Evolutionary conservation across 2,888 invertebrate genomes (phyloP).

Genomic region (Silvanus unidentatus): DNA sequence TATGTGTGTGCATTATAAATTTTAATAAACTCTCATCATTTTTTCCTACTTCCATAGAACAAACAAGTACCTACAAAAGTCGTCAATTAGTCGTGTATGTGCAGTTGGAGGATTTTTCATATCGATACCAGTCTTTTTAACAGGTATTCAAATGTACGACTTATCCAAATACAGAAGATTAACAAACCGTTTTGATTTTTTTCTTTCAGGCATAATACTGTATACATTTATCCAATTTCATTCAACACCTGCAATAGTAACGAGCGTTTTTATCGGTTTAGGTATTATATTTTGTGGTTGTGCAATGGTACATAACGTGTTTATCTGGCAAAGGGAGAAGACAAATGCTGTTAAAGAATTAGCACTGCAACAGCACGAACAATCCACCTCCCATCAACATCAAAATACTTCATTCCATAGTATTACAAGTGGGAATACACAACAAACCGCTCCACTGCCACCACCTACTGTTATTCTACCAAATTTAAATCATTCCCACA

Average conservation of each 20-base stretch:
- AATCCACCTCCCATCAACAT: conserved; percentile 25
- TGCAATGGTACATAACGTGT: conserved; percentile 91
- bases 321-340: conserved; percentile 89
- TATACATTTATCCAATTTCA: conserved; percentile 91
- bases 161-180: no score
- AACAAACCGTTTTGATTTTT: conserved; percentile 29
- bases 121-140: conserved; percentile 89
- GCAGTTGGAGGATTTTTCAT: conserved; percentile 92
- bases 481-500: conserved; percentile 37
- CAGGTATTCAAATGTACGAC: conserved; percentile 65
- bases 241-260: conserved; percentile 85
- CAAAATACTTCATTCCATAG: conserved; percentile 39
- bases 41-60: conserved; percentile 54
- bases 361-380: conserved; percentile 39
- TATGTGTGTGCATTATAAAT: conserved; percentile 4
- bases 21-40: background rate
- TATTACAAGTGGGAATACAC: conserved; percentile 27
- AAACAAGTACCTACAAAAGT: conserved; percentile 87
- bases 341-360: conserved; percentile 71
- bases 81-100: conserved; percentile 82
- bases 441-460: conserved; percentile 11
- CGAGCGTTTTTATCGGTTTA: conserved; percentile 83
- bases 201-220: conserved; percentile 74
- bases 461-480: no score
- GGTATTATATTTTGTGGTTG: conserved; percentile 89